These are phyloP conservation scores for Macquaria australasica DNA, from an alignment of 2,113 vertebrate species.

Conservation along the genomic window DNA sequence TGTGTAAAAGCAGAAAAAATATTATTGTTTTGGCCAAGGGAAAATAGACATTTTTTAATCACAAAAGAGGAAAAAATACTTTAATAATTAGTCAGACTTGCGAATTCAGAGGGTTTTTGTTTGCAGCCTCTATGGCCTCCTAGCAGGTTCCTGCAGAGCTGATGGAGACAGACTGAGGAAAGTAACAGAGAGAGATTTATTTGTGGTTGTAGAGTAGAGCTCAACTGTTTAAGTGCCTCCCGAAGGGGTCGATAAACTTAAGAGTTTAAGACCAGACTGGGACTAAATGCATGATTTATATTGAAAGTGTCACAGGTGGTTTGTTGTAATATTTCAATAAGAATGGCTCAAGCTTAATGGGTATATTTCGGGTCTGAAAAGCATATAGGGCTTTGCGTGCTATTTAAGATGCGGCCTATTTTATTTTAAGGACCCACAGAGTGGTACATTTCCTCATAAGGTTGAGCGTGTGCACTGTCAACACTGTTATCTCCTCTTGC, in stretches of 20 bases:
- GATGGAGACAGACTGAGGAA: slow-evolving; percentile 31
- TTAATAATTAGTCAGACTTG: slow-evolving; percentile 12
- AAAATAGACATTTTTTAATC: neutral
- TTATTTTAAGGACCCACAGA: slow-evolving; percentile 23
- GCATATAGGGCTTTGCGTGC: neutral
- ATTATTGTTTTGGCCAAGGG: slow-evolving; percentile 8
- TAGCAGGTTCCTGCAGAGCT: slow-evolving; percentile 18
- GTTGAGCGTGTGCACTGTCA: slow-evolving; percentile 47
- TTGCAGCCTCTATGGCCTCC: neutral
- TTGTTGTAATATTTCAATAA: slow-evolving; percentile 40
- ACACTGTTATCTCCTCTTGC: slow-evolving; percentile 39
- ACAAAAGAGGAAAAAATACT: slow-evolving; percentile 24
- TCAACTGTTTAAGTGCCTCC: slow-evolving; percentile 73
- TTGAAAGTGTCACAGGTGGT: slow-evolving; percentile 41
- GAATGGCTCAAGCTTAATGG: slow-evolving; percentile 10
- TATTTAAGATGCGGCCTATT: slow-evolving; percentile 27
- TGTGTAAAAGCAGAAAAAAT: slow-evolving; percentile 32
- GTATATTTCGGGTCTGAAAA: slow-evolving; percentile 26
- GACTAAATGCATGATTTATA: slow-evolving; percentile 44
- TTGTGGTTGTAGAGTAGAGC: slow-evolving; percentile 31
- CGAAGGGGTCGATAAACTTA: slow-evolving; percentile 44
- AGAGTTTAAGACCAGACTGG: slow-evolving; percentile 40
- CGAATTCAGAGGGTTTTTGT: slow-evolving; percentile 21
- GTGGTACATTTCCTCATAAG: slow-evolving; percentile 68
- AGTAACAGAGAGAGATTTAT: slow-evolving; percentile 17